These are phyloP conservation scores for Poeciliopsis turrubarensis DNA, from an alignment of 2,113 vertebrate genomes.

Conservation along the genomic window DNA sequence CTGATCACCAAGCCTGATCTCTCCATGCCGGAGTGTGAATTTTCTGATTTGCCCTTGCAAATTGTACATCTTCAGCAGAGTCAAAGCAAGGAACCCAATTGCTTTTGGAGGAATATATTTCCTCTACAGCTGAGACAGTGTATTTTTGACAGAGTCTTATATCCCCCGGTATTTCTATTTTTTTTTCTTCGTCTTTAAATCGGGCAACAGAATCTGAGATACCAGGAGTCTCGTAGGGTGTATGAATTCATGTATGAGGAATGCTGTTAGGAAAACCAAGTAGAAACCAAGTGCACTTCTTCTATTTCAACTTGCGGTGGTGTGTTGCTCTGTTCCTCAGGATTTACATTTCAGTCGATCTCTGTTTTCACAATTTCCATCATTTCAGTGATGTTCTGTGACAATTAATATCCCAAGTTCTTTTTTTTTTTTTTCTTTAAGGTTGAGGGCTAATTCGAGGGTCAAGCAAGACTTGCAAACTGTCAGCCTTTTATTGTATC, in stretches of 20 bases:
- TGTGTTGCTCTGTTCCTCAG: slow-evolving; percentile 55
- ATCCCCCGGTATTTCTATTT: slow-evolving; percentile 53
- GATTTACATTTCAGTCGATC: slow-evolving; percentile 71
- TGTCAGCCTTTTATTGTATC: slow-evolving; percentile 82
- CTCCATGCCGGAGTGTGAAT: slow-evolving; percentile 72
- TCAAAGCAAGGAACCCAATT: slow-evolving; percentile 72
- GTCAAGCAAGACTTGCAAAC: slow-evolving; percentile 85
- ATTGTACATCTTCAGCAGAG: slow-evolving; percentile 69
- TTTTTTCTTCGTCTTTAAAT: slow-evolving; percentile 31
- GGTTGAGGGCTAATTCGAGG: slow-evolving; percentile 82
- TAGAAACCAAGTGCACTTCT: slow-evolving; percentile 59
- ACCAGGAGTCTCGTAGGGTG: slow-evolving; percentile 53
- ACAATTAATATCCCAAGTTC: slow-evolving; percentile 79
- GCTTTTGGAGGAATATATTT: slow-evolving; percentile 74
- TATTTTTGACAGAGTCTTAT: slow-evolving; percentile 46
- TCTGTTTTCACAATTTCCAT: slow-evolving; percentile 54
- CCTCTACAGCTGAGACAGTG: slow-evolving; percentile 62
- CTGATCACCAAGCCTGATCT: slow-evolving; percentile 72
- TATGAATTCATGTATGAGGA: slow-evolving; percentile 66
- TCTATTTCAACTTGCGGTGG: slow-evolving; percentile 66
- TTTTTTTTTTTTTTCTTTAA: slow-evolving; percentile 77
- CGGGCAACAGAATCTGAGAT: slow-evolving; percentile 52
- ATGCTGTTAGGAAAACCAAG: slow-evolving; percentile 46
- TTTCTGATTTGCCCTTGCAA: slow-evolving; percentile 75
- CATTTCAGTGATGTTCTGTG: slow-evolving; percentile 75